Base-by-base conservation (phyloP, 2,797 vertebrate species). In the Vireo griseus region DNA sequence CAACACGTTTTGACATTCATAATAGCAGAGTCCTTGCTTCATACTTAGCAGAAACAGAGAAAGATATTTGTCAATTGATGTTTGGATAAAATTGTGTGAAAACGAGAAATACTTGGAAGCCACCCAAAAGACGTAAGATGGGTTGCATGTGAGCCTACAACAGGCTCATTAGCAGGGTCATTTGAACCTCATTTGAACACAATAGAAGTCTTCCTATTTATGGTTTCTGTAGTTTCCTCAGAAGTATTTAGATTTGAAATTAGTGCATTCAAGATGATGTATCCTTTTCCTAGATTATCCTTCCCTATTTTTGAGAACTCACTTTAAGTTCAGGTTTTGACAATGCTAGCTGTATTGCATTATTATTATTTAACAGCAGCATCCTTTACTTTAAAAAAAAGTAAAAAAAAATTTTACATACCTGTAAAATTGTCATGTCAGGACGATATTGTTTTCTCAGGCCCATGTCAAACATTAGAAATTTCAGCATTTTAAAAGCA, bases 351-450 rank as follows among this genome's bases (percentile, higher is more conserved):
- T 69, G 22, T 40, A 74, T 12, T 61, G 18, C 24, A 48, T 62
- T 74, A 58, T 45, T 71, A 24, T 26, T 29, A 74, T 65, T 75
- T 58, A 93, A 51, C 12, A 59, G 33, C 45, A 72, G n/a, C 10
- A 74, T 51, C 4, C 18, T 89, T 74, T 74, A 65, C 20, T 47
- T 58, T 8, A 42, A 88, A 91, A 55, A 85, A 48, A n/a, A n/a
- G n/a, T n/a, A n/a, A n/a, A n/a, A n/a, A n/a, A n/a, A n/a, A n/a
- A n/a, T n/a, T n/a, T n/a, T n/a, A n/a, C 51, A 21, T 98, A 99
- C 99, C 99, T 99, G 99, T 83, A 99, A 97, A 93, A 99, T 99
- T 51, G 99, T 99, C 99, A 99, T 99, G 97, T 99, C 99, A 13
- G 99, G 99, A 74, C 99, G 98, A 95, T 99, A 99, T 58, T 99